phyloP scores from a whole-genome alignment of 2,113 vertebrate species.

The Pterocles gutturalis region DNA sequence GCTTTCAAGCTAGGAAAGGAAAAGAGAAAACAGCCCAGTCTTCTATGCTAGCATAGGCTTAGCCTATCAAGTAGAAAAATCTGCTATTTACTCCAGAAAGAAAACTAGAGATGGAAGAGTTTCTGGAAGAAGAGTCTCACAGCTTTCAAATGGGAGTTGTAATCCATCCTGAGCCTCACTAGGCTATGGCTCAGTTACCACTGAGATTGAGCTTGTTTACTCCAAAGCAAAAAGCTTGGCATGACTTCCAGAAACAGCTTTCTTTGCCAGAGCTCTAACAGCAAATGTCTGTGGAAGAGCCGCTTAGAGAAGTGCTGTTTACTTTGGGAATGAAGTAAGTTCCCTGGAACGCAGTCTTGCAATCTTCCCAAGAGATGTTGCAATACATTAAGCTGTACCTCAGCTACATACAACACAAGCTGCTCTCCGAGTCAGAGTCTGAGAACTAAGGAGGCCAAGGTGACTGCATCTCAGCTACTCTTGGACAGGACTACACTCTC shows the following conservation, averaged over 20 bases:
- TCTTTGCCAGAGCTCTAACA: slow-evolving; percentile 20
- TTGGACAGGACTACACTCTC: rapidly evolving
- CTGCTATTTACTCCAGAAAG: background rate
- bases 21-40: background rate
- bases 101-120: background rate
- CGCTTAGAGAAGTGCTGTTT: slow-evolving; percentile 7
- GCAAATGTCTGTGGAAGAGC: slow-evolving; percentile 32
- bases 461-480: background rate
- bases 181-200: background rate
- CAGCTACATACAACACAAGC: background rate
- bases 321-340: slow-evolving; percentile 37
- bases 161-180: background rate
- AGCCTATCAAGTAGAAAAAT: background rate
- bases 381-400: slow-evolving; percentile 14
- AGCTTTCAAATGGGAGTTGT: background rate
- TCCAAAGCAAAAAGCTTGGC: slow-evolving; percentile 53
- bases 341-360: slow-evolving; percentile 45
- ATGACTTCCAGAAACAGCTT: slow-evolving; percentile 36
- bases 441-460: background rate
- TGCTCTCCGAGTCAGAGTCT: background rate
- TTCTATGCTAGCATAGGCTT: rapidly evolving
- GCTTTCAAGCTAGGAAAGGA: background rate
- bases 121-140: background rate
- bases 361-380: slow-evolving; percentile 25
- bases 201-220: slow-evolving; percentile 46